These are phyloP conservation scores for Syngnathus rostellatus DNA, from an alignment of 2,797 vertebrate species.

Conservation along the genomic window DNA sequence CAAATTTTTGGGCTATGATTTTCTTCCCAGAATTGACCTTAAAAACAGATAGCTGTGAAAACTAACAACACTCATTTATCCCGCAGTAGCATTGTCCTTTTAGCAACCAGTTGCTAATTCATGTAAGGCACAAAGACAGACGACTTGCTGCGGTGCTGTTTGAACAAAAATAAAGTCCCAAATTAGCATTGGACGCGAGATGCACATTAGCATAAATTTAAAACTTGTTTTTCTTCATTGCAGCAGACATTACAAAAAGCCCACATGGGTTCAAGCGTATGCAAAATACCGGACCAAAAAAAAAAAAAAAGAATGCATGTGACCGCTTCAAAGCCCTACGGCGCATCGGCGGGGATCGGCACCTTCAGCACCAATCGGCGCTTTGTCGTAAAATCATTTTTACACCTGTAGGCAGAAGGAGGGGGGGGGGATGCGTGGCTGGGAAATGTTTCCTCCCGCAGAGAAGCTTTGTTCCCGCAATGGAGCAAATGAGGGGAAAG, in stretches of 20 bases:
- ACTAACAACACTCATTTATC: too few relatives aligned
- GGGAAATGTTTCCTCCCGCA: slow-evolving; percentile 5
- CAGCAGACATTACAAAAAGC: slow-evolving; percentile 1
- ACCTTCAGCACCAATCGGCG: background rate
- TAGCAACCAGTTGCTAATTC: background rate
- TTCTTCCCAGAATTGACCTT: background rate
- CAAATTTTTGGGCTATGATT: background rate
- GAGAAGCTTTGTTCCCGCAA: slow-evolving; percentile 16
- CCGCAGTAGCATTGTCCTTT: too few relatives aligned
- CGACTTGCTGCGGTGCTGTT: background rate
- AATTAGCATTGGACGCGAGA: background rate
- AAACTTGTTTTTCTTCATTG: slow-evolving; percentile 2
- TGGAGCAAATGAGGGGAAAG: slow-evolving; percentile 19
- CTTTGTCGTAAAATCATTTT: slow-evolving; percentile 1
- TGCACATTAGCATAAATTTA: background rate
- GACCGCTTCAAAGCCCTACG: background rate
- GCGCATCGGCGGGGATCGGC: background rate
- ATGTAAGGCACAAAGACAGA: background rate
- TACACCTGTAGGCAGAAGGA: background rate
- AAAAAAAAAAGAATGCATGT: background rate
- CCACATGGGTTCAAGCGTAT: slow-evolving; percentile 3
- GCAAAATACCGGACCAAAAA: background rate
- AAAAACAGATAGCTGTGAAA: too few relatives aligned
- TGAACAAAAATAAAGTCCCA: background rate
- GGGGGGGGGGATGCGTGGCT: background rate